Conservation (phyloP, 2,888 invertebrate genomes). For the Tortrix viridana region DNA sequence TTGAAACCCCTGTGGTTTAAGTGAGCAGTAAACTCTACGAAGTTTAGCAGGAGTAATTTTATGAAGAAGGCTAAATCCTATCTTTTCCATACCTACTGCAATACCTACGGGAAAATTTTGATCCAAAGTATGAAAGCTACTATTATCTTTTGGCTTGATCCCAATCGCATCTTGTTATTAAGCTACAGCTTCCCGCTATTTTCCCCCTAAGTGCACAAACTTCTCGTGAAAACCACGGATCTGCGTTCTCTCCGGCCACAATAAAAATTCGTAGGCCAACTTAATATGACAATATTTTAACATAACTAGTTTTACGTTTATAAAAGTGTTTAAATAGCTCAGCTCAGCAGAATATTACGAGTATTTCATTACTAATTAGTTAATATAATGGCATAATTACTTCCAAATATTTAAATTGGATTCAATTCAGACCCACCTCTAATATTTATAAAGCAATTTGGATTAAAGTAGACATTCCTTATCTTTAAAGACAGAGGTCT, state of each 20-base stretch:
- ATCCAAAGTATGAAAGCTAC: neutral
- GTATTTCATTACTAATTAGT: neutral
- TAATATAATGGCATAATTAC: conserved; percentile 15
- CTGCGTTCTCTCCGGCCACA: too few relatives aligned
- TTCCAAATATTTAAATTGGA: conserved; percentile 26
- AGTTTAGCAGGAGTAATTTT: conserved; percentile 2
- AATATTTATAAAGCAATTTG: conserved; percentile 14
- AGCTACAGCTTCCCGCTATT: too few relatives aligned
- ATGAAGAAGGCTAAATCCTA: neutral
- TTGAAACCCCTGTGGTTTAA: conserved; percentile 19
- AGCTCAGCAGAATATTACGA: neutral
- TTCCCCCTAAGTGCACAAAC: too few relatives aligned
- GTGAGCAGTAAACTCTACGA: conserved; percentile 6
- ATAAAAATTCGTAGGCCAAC: too few relatives aligned
- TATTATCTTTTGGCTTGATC: too few relatives aligned
- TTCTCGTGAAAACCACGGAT: too few relatives aligned
- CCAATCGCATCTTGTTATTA: too few relatives aligned
- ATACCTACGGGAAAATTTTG: too few relatives aligned
- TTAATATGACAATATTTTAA: too few relatives aligned
- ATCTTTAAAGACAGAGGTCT: conserved; percentile 7
- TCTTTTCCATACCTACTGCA: neutral
- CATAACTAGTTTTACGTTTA: too few relatives aligned
- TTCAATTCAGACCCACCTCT: conserved; percentile 13
- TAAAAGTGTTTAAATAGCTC: neutral
- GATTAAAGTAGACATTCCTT: conserved; percentile 17